These are phyloP conservation scores for Meandrusa payeni DNA, from an alignment of 2,888 invertebrate species.

Conservation along the genomic window DNA sequence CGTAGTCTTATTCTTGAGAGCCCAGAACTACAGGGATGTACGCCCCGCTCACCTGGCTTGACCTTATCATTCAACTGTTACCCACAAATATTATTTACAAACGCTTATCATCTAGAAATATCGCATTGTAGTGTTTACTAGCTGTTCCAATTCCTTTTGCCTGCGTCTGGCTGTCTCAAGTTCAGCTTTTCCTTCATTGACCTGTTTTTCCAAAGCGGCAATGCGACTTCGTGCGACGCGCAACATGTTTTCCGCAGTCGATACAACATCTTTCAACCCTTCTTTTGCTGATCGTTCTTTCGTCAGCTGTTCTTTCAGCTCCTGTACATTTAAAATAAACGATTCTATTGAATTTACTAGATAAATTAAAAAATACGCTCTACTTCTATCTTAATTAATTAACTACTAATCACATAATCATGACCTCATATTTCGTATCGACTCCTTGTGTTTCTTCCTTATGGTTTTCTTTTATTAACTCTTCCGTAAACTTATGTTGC, in stretches of 20 bases:
- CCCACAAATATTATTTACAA: too few relatives aligned
- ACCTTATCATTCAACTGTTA: too few relatives aligned
- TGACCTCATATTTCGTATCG: slow-evolving; percentile 41
- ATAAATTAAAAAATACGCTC: too few relatives aligned
- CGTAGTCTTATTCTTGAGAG: too few relatives aligned
- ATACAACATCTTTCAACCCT: slow-evolving; percentile 57
- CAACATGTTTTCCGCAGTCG: slow-evolving; percentile 65
- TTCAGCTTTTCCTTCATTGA: slow-evolving; percentile 56
- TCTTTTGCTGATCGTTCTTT: slow-evolving; percentile 64
- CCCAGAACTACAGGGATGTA: too few relatives aligned
- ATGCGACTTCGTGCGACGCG: slow-evolving; percentile 64
- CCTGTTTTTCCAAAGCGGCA: slow-evolving; percentile 56
- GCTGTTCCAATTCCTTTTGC: slow-evolving; percentile 67
- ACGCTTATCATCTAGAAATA: too few relatives aligned
- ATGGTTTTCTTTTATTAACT: slow-evolving; percentile 39
- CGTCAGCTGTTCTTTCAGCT: slow-evolving; percentile 48
- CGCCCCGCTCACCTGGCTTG: too few relatives aligned
- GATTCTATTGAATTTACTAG: too few relatives aligned
- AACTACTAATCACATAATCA: neutral
- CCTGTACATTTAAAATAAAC: too few relatives aligned
- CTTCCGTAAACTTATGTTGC: slow-evolving; percentile 55
- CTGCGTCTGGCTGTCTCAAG: slow-evolving; percentile 55
- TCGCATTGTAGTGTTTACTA: slow-evolving; percentile 60
- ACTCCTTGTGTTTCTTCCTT: slow-evolving; percentile 30
- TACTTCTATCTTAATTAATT: too few relatives aligned